Conservation (phyloP, 2,797 vertebrate genomes). For the Notolabrus celidotus region DNA sequence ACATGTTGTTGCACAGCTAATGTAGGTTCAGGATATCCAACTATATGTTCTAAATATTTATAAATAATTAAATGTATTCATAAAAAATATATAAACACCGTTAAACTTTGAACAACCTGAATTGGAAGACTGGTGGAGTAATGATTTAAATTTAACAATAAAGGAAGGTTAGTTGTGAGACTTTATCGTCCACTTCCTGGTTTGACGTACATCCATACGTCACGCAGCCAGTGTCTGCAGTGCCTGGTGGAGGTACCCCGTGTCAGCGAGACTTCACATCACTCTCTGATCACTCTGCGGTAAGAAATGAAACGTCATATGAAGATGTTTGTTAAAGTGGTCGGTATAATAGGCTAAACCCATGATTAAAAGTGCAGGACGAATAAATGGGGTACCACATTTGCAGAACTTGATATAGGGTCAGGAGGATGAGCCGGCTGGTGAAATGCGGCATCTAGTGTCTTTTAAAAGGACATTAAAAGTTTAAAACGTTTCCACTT, state of each 20-base stretch:
- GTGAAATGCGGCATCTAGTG: slow-evolving; percentile 55
- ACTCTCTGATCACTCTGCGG: slow-evolving; percentile 34
- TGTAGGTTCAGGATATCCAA: too few relatives aligned
- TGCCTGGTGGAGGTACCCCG: slow-evolving; percentile 67
- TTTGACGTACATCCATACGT: slow-evolving; percentile 55
- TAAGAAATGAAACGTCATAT: slow-evolving; percentile 19
- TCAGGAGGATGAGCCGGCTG: background rate
- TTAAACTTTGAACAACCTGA: too few relatives aligned
- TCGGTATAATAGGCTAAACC: too few relatives aligned
- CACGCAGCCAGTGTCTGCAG: slow-evolving; percentile 58
- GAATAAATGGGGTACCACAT: background rate
- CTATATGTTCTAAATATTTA: too few relatives aligned
- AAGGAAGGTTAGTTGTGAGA: background rate
- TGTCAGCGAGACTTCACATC: slow-evolving; percentile 33
- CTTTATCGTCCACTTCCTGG: slow-evolving; percentile 30
- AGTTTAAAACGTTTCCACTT: background rate
- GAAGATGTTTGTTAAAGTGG: fast-evolving
- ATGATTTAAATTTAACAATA: background rate
- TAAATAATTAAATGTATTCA: too few relatives aligned
- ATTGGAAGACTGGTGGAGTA: too few relatives aligned
- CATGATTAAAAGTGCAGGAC: background rate
- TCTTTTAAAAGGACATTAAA: background rate
- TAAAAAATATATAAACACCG: too few relatives aligned
- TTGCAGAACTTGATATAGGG: slow-evolving; percentile 5
- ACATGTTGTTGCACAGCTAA: too few relatives aligned